Conservation (phyloP, 2,888 invertebrate species). For the Heliconius ismenius region DNA sequence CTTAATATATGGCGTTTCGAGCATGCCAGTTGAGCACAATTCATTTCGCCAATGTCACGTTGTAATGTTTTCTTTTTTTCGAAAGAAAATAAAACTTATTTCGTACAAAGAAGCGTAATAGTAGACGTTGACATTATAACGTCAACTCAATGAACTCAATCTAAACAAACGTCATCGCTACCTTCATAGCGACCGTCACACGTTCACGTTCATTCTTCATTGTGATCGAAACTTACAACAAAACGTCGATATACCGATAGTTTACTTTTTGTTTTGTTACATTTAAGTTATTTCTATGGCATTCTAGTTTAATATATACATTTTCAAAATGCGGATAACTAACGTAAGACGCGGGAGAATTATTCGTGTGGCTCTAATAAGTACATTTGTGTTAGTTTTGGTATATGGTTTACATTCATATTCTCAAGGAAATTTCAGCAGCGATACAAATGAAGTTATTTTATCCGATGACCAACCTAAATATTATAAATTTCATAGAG, state of each 20-base stretch:
- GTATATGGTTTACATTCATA: conserved; percentile 84
- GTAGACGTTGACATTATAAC: conserved; percentile 51
- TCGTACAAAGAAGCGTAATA: conserved; percentile 40
- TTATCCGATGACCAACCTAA: conserved; percentile 53
- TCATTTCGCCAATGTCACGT: no score
- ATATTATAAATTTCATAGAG: conserved; percentile 63
- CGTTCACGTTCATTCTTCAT: conserved; percentile 12
- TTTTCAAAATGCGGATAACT: conserved; percentile 80
- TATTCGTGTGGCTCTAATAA: conserved; percentile 77
- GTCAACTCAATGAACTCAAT: conserved; percentile 46
- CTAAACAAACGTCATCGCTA: conserved; percentile 39
- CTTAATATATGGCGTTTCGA: no score
- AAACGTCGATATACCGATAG: conserved; percentile 11
- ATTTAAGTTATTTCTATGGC: conserved; percentile 29
- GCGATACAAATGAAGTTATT: conserved; percentile 48
- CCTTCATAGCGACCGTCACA: neutral
- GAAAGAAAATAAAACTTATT: neutral
- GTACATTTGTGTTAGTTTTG: conserved; percentile 81
- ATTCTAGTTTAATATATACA: conserved; percentile 10
- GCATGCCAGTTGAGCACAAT: no score
- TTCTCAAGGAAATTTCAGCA: conserved; percentile 72
- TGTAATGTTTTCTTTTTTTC: neutral
- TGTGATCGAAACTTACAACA: conserved; percentile 11
- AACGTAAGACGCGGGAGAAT: conserved; percentile 83
- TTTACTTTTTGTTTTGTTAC: conserved; percentile 38